A percentile compares a stretch with the other conserved stretches of the same genome.
Evolutionary conservation across 2,113 vertebrate genomes (phyloP).

Genomic region (Pontoporia blainvillei): DNA sequence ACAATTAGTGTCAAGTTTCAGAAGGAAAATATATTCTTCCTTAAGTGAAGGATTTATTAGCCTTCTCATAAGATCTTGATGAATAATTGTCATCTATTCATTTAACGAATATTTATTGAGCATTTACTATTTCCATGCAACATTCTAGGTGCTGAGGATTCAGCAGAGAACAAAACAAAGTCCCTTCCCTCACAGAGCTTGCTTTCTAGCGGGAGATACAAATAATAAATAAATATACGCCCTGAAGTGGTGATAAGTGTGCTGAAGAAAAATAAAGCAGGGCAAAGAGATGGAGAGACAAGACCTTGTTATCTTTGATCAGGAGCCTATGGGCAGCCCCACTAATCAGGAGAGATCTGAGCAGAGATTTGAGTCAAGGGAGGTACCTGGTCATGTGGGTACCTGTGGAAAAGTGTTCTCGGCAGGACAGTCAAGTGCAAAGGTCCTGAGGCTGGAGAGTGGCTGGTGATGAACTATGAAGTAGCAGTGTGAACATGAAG

Average conservation of each 20-base stretch:
- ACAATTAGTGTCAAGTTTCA: not conserved
- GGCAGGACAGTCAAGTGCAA: not conserved
- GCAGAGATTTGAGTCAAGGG: not conserved
- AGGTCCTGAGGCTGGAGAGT: not conserved
- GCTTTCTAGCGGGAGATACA: not conserved
- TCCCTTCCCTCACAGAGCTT: not conserved
- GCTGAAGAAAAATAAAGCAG: not conserved
- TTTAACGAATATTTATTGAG: not conserved
- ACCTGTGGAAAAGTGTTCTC: not conserved
- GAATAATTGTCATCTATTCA: not conserved
- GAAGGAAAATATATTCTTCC: conserved; percentile 28
- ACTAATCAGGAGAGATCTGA: not conserved
- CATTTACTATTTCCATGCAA: not conserved
- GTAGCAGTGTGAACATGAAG: not conserved
- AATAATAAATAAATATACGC: not conserved
- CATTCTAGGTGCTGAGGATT: not conserved
- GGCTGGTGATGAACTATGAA: not conserved
- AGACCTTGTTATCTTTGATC: not conserved
- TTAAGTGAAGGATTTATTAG: not conserved
- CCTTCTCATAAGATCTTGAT: conserved; percentile 53
- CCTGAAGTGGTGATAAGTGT: not conserved
- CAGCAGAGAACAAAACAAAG: not conserved
- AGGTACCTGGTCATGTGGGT: not conserved
- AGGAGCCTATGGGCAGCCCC: not conserved
- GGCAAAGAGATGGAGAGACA: not conserved